Percentiles rank a stretch among this genome's conserved stretches.
Conservation (phyloP, 2,888 invertebrate genomes). For the Drosophila diplacantha region DNA sequence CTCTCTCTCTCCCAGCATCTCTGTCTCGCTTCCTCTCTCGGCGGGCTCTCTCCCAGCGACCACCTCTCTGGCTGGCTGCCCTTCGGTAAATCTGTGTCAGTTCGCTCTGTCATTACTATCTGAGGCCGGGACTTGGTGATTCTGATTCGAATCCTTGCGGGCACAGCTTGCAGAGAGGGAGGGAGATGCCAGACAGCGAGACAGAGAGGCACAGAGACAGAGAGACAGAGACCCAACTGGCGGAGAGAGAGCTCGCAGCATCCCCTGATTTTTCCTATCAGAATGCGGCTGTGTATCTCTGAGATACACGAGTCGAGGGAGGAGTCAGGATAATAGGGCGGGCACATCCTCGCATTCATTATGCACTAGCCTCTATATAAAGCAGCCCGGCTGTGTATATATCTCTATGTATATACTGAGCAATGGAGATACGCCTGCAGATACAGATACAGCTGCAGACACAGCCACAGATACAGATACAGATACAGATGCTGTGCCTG, state of each 20-base stretch:
- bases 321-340: slow-evolving; percentile 77
- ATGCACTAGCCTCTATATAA: slow-evolving; percentile 56
- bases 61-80: slow-evolving; percentile 8
- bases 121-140: slow-evolving; percentile 39
- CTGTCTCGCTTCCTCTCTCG: slow-evolving; percentile 13
- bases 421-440: slow-evolving; percentile 39
- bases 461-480: slow-evolving; percentile 45
- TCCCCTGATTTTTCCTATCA: slow-evolving; percentile 41
- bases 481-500: slow-evolving; percentile 49
- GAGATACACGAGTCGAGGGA: slow-evolving; percentile 64
- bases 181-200: slow-evolving; percentile 19
- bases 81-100: slow-evolving; percentile 68
- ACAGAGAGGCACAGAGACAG: neutral
- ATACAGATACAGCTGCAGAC: slow-evolving; percentile 40
- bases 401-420: neutral
- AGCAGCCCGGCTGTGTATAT: neutral
- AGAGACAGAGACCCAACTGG: neutral
- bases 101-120: slow-evolving; percentile 51
- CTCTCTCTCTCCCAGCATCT: slow-evolving; percentile 7
- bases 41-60: neutral
- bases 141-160: slow-evolving; percentile 62
- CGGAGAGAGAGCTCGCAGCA: slow-evolving; percentile 17
- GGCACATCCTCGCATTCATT: slow-evolving; percentile 75
- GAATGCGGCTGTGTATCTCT: slow-evolving; percentile 58
- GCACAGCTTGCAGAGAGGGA: slow-evolving; percentile 47